Conservation (phyloP, 2,888 invertebrate species). For the Campoletis raptor region DNA sequence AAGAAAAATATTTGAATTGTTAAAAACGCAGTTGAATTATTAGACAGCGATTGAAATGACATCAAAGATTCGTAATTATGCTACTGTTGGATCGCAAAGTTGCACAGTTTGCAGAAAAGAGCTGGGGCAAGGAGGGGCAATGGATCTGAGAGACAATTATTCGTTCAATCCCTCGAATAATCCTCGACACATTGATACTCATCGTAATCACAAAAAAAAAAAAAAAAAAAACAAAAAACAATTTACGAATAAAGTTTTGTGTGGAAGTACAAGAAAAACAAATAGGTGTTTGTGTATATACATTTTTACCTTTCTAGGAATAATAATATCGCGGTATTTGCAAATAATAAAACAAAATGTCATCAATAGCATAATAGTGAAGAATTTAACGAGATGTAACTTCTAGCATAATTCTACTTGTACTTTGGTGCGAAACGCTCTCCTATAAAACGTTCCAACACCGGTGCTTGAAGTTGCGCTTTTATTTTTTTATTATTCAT, state of each 20-base stretch:
- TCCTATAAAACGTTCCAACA: constrained; percentile 47
- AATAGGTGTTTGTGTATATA: neutral
- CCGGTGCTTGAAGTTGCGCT: constrained; percentile 70
- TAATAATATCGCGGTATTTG: constrained; percentile 71
- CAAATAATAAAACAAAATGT: constrained; percentile 74
- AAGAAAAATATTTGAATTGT: neutral
- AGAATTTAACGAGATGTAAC: constrained; percentile 69
- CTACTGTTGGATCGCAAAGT: constrained; percentile 50
- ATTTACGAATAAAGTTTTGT: constrained; percentile 54
- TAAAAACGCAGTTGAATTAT: constrained; percentile 1
- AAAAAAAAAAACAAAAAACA: constrained; percentile 50
- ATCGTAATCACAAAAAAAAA: constrained; percentile 44
- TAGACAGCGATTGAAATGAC: constrained; percentile 50
- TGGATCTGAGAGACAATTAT: neutral
- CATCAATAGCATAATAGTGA: constrained; percentile 72
- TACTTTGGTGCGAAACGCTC: constrained; percentile 73
- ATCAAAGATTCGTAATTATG: constrained; percentile 61
- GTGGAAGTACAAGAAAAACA: constrained; percentile 43
- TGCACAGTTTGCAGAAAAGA: constrained; percentile 7
- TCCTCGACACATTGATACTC: constrained; percentile 42
- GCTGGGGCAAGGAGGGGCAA: neutral
- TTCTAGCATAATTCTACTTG: constrained; percentile 76
- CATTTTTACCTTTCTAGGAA: constrained; percentile 63
- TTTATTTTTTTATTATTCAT: constrained; percentile 67
- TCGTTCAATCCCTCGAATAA: constrained; percentile 18